These are phyloP conservation scores for Morphnarchus princeps DNA, from an alignment of 2,113 vertebrate genomes.

Conservation along the genomic window DNA sequence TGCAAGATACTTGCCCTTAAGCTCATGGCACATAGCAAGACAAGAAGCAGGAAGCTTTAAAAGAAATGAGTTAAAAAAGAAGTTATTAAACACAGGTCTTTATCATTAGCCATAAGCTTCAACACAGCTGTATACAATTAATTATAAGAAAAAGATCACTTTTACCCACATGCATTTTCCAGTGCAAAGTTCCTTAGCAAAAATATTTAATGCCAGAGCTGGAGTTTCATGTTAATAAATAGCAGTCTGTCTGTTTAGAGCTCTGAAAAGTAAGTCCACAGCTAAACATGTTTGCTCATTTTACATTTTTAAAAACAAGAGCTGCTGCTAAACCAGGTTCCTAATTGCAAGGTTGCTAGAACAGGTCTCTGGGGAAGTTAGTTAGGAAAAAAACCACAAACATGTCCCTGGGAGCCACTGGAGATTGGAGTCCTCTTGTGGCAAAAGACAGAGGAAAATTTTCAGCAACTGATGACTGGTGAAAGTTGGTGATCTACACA, in stretches of 20 bases:
- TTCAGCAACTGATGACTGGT: background rate
- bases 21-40: background rate
- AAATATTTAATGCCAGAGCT: background rate
- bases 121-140: background rate
- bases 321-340: conserved; percentile 24
- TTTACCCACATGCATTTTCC: background rate
- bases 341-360: conserved; percentile 23
- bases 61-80: background rate
- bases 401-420: background rate
- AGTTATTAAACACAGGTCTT: background rate
- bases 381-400: background rate
- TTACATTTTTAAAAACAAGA: conserved; percentile 30
- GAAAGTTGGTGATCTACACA: background rate
- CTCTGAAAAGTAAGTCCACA: background rate
- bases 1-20: conserved; percentile 5
- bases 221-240: background rate
- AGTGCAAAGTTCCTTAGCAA: background rate
- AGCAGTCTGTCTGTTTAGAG: background rate
- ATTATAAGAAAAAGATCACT: background rate
- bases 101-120: background rate
- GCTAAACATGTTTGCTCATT: background rate
- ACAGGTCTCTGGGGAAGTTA: background rate
- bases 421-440: conserved; percentile 2
- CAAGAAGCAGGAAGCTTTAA: conserved; percentile 9
- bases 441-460: conserved; percentile 16